Evolutionary conservation across 2,888 invertebrate species (phyloP), one percentile per base, ranked within the genome.

Genomic region (Xestobium rufovillosum): DNA sequence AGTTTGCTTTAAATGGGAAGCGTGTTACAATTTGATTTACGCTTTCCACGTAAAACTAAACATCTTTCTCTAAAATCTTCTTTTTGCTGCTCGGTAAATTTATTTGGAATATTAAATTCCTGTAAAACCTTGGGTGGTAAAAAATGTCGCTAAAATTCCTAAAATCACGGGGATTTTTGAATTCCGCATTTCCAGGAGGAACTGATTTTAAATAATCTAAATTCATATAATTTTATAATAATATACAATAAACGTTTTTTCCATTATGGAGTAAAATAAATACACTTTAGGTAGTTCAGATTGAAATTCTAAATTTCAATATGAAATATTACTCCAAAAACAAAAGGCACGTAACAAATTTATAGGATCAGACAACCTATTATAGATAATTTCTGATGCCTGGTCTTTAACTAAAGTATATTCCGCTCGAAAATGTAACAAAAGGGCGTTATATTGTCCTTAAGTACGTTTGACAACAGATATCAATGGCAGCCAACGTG

Each of bases 381-480:
- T 19, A 19, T 19, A 19, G 6, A 19, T 8, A 8, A 19, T 19
- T 19, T 19, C n/a, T 19, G 23, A 19, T 6, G 23, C 23, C n/a
- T 19, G 23, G 6, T 8, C n/a, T 19, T 19, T 19, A 19, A 8
- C 23, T 19, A 19, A 8, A 6, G n/a, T 8, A 19, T 19, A 19
- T 19, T 19, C 6, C 6, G 6, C n/a, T 6, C 23, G 23, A 19
- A 19, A 19, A 19, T 19, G n/a, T 19, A 19, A 19, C n/a, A 19
- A 19, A n/a, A 19, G 23, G 6, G 23, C 23, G n/a, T 19, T n/a
- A 8, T 19, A 53, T 35, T 56, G 54, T 34, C 54, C 49, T 8
- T 55, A 38, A 11, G 51, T 37, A 34, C 55, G 40, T 25, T 51
- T 49, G 3, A 57, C 53, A 39, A 52, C 55, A 10, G 41, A 39